Base-by-base conservation (phyloP, 2,797 vertebrate species). In the Pantherophis vulpinus region DNA sequence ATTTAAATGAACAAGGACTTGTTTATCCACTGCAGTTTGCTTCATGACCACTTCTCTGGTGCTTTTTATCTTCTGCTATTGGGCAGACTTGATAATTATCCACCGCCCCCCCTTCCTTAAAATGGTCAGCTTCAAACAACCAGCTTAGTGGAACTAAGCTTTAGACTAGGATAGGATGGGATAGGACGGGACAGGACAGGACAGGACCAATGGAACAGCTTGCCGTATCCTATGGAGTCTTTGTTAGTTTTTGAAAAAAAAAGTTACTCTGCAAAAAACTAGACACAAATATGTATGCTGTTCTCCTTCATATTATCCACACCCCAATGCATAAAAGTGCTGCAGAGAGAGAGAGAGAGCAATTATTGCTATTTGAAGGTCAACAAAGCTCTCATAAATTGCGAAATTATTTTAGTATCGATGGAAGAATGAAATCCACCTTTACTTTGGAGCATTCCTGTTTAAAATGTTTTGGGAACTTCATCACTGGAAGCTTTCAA, bases 1-100 rank as follows among this genome's bases (percentile, higher is more conserved):
- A 90, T 83, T 83, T 83, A 86, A 93, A 92, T 92, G 88, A 93
- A 88, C 63, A 32, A 89, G 29, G 51, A 63, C 16, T 86, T 91
- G 56, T 88, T 88, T 88, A 61, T 56, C 23, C 2, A 14, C n/a
- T 59, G 14, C 91, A 83, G 79, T 83, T 88, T 25, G 47, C 32
- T 51, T 63, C 4, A 18, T 16, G 56, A n/a, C 32, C 18, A 18
- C n/a, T 89, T 89, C 16, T 10, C 12, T 32, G 25, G 29, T 54
- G 20, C 13, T 79, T 27, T 51, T 70, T 4, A 20, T 47, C 29
- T 6, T 58, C 25, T 23, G 14, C n/a, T 74, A 12, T 27, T 58
- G 55, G 27, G 27, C 12, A 88, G 5, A 60, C 29, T 23, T 87
- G n/a, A 88, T 70, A 54, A 59, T 23, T 58, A 23, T 42, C 13